Evolutionary conservation across 2,888 invertebrate species (phyloP), one percentile per base, ranked within the genome.

Genomic region (Iphiclides podalirius): DNA sequence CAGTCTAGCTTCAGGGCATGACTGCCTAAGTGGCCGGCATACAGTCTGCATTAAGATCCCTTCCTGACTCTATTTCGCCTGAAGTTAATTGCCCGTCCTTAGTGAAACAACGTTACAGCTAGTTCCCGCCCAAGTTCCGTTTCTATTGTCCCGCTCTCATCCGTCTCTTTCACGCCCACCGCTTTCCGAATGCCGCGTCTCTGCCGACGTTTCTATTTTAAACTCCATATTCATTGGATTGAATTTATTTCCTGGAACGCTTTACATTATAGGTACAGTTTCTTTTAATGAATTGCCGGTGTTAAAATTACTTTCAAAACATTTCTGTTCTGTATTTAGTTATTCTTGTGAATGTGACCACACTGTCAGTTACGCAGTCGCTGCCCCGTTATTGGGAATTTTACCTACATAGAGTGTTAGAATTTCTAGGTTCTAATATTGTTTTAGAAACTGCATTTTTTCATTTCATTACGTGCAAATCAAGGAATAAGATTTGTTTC

Each of bases 41-140:
- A 35, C 34, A 9, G 34, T 35, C 28, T 28, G 16, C 44, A 44
- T 44, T 49, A 39, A 33, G 16, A 17, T 44, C 39, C 34, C 35
- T 43, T 49, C 44, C 49, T 43, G 44, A 35, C 26, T 39, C 39
- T 26, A 40, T 49, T 39, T 40, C 35, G 39, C 42, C 31, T 46
- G 41, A 36, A 38, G 37, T 58, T 56, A 61, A 60, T 54, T 57
- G 53, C 53, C 39, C 46, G 55, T 58, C 58, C 54, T 61, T 66
- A 71, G 68, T 67, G 64, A 69, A 67, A 70, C 65, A 67, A 65
- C 64, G 66, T 58, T 54, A 55, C 60, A 62, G 63, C 63, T 65
- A 64, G 66, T 67, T 70, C 67, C 66, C 69, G 59, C 55, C 63
- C 59, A 61, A 63, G 63, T 62, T 67, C 61, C 62, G 51, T 45